Conservation (phyloP, 2,113 vertebrate species). For the Dasyprocta punctata region DNA sequence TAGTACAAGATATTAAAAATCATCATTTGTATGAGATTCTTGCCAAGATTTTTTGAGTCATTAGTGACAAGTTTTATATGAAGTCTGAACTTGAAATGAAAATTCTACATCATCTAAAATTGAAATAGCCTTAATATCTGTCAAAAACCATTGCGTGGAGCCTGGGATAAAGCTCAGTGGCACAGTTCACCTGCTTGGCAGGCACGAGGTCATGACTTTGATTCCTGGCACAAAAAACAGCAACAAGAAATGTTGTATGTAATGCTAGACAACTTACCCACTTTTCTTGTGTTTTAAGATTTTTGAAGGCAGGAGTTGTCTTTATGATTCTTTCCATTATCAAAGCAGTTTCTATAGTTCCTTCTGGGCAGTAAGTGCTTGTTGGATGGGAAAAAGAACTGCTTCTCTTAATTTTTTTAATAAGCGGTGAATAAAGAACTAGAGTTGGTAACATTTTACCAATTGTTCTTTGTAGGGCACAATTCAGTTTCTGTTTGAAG, state of each 20-base stretch:
- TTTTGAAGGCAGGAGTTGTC: constrained; percentile 46
- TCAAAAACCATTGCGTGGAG: constrained; percentile 21
- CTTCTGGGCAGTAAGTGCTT: background rate
- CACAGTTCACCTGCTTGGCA: too few relatives aligned
- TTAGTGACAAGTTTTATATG: constrained; percentile 50
- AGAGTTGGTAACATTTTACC: background rate
- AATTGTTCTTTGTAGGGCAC: background rate
- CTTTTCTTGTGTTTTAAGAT: background rate
- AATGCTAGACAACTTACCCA: constrained; percentile 7
- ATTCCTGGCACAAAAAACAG: too few relatives aligned
- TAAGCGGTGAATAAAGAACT: background rate
- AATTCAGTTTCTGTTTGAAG: background rate
- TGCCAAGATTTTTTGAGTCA: constrained; percentile 45
- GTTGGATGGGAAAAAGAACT: background rate
- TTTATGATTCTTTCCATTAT: background rate
- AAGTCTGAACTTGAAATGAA: constrained; percentile 64
- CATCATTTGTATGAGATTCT: constrained; percentile 4
- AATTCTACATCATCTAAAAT: constrained; percentile 59
- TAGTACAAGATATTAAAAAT: background rate
- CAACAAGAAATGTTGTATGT: constrained; percentile 11
- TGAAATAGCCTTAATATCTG: constrained; percentile 53
- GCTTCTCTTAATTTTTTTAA: background rate
- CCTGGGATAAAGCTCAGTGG: too few relatives aligned
- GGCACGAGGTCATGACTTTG: too few relatives aligned
- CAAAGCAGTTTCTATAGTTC: background rate